A percentile compares a stretch with the other conserved stretches of the same genome.
These are phyloP conservation scores for Tortricodes alternella DNA, from an alignment of 2,888 invertebrate species.

Conservation along the genomic window DNA sequence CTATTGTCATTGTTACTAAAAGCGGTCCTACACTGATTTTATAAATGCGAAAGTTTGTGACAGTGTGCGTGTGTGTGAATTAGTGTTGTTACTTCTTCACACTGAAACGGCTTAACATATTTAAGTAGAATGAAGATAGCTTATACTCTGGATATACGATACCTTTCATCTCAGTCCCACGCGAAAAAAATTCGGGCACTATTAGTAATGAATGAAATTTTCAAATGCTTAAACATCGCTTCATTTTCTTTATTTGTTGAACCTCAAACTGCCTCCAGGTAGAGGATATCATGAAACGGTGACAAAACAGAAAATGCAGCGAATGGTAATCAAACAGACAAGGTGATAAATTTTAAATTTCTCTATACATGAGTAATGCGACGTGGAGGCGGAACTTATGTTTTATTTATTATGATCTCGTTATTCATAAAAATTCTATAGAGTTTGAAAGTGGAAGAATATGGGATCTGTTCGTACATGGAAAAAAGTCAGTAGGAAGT, in stretches of 20 bases:
- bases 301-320: conserved; percentile 2
- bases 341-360: conserved; percentile 24
- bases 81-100: no score
- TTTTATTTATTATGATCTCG: conserved; percentile 14
- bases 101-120: no score
- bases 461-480: conserved; percentile 42
- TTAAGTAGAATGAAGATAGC: no score
- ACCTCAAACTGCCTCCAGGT: neutral
- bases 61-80: no score
- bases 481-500: conserved; percentile 52
- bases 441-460: conserved; percentile 51
- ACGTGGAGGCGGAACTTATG: neutral
- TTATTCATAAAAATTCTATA: conserved; percentile 35
- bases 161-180: no score
- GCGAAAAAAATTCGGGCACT: no score
- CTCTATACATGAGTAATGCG: conserved; percentile 17
- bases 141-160: no score
- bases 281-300: conserved; percentile 2
- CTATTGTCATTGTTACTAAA: no score
- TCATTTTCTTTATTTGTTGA: neutral
- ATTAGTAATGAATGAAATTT: no score
- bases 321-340: conserved; percentile 19
- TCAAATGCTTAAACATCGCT: neutral
- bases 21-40: no score
- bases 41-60: no score